phyloP scores from a whole-genome alignment of 2,113 vertebrate species.

The Salvelinus namaycush region DNA sequence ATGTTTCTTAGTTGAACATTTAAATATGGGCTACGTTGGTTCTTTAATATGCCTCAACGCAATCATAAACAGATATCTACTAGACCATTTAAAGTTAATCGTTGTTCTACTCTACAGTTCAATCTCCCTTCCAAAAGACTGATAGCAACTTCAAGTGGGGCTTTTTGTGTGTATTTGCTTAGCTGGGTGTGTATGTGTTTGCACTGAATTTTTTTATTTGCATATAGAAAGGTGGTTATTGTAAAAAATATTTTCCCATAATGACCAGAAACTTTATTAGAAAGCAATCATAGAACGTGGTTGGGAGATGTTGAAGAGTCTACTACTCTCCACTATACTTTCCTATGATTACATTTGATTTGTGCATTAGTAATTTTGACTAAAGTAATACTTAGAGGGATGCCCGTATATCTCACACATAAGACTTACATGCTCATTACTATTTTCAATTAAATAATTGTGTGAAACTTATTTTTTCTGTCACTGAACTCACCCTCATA shows the following conservation, averaged over 20 bases:
- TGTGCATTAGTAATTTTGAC: neutral
- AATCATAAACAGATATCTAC: neutral
- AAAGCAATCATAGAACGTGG: neutral
- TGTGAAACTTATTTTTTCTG: neutral
- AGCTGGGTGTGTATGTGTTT: neutral
- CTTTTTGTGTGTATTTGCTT: neutral
- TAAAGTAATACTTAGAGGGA: neutral
- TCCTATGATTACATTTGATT: neutral
- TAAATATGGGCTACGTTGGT: no score
- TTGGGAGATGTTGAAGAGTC: neutral
- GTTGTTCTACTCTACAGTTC: no score
- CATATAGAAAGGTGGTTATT: neutral
- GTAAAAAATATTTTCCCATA: neutral
- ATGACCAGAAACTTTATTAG: neutral
- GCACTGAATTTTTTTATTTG: neutral
- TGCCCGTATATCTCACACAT: neutral
- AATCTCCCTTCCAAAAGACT: neutral
- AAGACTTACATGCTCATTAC: no score
- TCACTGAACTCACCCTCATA: no score
- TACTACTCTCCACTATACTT: neutral
- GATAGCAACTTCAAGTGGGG: neutral
- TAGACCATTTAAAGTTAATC: neutral
- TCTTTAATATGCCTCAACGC: no score
- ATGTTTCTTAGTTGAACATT: no score
- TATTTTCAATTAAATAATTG: no score